Base-by-base conservation (phyloP, 2,888 invertebrate genomes). In the Neelides folsomi region DNA sequence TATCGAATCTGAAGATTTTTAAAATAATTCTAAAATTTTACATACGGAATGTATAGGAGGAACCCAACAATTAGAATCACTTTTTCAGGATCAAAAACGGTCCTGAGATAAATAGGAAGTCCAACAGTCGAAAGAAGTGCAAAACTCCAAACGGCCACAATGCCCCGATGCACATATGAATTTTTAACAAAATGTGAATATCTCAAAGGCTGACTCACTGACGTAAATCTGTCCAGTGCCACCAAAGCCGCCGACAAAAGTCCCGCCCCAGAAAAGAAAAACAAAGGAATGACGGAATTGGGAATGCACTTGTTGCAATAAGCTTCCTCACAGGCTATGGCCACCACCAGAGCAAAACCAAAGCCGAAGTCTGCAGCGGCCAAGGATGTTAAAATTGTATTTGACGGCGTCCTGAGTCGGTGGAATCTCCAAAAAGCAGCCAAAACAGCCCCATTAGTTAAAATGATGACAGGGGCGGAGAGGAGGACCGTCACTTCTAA, bases 141-240 rank as follows among this genome's bases (percentile, higher is more conserved):
- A 64, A 77, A 79, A 20, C 76, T 68, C 79, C 79, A 79, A 60
- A 77, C 76, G 2, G 73, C 71, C 9, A 72, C 69, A 41, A 79
- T 76, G 65, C 77, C 76, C 53, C 75, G 68, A 59, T 76, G 75
- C 49, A 79, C 75, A 54, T 76, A 76, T 47, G 76, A 73, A 66
- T 76, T 76, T 1, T 79, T 79, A 58, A 80, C 78, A 56, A 79
- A 73, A 66, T 78, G 77, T 64, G 77, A 78, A 68, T 80, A 80
- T 47, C 78, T 70, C 45, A 80, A 69, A 0, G 80, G 79, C 54
- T 77, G 75, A 2, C 77, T 77, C 18, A 80, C 70, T 2, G 78
- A 78, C 1, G 77, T 78, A 62, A 78, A 75, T 47, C 79, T 68
- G 65, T 80, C 79, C 34, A 78, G 75, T 1, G 79, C 79, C 48